A percentile compares a stretch with the other conserved stretches of the same genome.
Evolutionary conservation across 1,140 invertebrate genomes (phyloP).

Genomic region (Bursaphelenchus mucronatus): DNA sequence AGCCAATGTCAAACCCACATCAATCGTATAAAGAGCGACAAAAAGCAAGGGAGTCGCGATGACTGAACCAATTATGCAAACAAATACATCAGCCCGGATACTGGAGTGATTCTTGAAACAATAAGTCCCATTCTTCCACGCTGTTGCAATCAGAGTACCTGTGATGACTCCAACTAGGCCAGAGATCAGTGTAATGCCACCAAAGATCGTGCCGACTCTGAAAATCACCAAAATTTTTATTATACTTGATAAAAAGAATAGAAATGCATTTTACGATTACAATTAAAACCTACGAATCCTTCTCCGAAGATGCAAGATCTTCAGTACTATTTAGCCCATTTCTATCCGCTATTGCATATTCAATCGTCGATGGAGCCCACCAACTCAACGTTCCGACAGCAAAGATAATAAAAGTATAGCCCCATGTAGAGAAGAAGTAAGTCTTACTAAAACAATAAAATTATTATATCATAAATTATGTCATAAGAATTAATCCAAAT

Average conservation of each 20-base stretch:
- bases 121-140: slow-evolving; percentile 41
- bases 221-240: slow-evolving; percentile 68
- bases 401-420: slow-evolving; percentile 94
- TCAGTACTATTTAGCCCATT: slow-evolving; percentile 16
- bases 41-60: slow-evolving; percentile 76
- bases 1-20: slow-evolving; percentile 32
- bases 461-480: slow-evolving; percentile 23
- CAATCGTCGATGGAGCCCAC: slow-evolving; percentile 87
- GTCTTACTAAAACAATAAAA: slow-evolving; percentile 75
- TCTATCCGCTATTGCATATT: slow-evolving; percentile 21
- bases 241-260: too few relatives aligned
- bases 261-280: too few relatives aligned
- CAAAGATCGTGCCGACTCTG: slow-evolving; percentile 73
- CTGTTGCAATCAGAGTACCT: slow-evolving; percentile 69
- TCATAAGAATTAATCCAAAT: too few relatives aligned
- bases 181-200: slow-evolving; percentile 82
- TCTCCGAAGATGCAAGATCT: slow-evolving; percentile 1
- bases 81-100: slow-evolving; percentile 76
- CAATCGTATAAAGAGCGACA: slow-evolving; percentile 63
- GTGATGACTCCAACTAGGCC: slow-evolving; percentile 87
- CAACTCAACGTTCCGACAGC: slow-evolving; percentile 89
- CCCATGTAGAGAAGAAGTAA: slow-evolving; percentile 84
- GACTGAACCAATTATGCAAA: slow-evolving; percentile 83
- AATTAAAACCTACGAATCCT: slow-evolving; percentile 17
- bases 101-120: slow-evolving; percentile 52